These are phyloP conservation scores for Phortica okadai DNA, from an alignment of 2,888 invertebrate genomes.

Conservation along the genomic window DNA sequence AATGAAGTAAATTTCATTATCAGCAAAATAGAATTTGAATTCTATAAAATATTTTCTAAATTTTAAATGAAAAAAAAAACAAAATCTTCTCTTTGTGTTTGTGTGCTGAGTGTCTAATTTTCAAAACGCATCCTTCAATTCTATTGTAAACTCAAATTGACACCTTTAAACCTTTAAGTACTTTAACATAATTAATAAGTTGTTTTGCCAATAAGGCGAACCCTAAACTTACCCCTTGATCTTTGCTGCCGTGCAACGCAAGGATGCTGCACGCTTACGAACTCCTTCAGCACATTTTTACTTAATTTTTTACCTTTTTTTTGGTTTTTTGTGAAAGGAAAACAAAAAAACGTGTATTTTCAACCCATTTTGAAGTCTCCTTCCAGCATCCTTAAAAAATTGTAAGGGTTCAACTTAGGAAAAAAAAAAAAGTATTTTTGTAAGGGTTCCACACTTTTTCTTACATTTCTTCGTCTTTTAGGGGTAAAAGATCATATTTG, in stretches of 20 bases:
- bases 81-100: background rate
- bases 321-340: background rate
- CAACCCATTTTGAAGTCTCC: background rate
- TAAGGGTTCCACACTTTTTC: conserved; percentile 19
- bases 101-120: background rate
- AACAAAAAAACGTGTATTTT: background rate
- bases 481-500: conserved; percentile 38
- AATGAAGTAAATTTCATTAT: no score
- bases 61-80: background rate
- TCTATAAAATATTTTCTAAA: no score
- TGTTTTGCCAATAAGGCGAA: conserved; percentile 62
- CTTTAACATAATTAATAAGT: conserved; percentile 57
- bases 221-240: conserved; percentile 47
- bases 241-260: conserved; percentile 34
- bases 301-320: background rate
- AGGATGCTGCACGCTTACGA: conserved; percentile 54
- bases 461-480: conserved; percentile 46
- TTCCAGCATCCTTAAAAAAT: conserved; percentile 8
- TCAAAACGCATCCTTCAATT: background rate
- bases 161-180: conserved; percentile 1
- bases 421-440: background rate
- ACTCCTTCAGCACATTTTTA: background rate
- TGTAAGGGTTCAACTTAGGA: background rate
- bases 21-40: no score
- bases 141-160: background rate